Conservation (phyloP, 2,797 vertebrate genomes). For the Apogon talboti region DNA sequence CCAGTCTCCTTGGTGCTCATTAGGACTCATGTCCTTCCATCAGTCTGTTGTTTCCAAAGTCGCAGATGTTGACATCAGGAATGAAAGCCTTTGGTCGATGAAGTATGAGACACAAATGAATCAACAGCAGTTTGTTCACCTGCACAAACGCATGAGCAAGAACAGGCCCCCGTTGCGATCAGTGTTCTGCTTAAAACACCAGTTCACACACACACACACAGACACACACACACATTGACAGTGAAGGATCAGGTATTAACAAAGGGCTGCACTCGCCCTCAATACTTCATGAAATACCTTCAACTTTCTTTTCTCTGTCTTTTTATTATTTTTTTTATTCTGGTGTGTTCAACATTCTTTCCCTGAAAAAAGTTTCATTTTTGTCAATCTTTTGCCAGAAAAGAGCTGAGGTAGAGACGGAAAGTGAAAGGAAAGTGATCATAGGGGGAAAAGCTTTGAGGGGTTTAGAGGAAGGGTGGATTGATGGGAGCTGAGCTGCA, state of each 20-base stretch:
- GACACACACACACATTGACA: background rate
- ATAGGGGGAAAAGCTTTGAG: slow-evolving; percentile 41
- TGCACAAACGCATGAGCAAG: no score
- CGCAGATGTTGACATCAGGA: no score
- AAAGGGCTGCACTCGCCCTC: slow-evolving; percentile 54
- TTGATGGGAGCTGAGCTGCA: slow-evolving; percentile 45
- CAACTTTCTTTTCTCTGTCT: slow-evolving; percentile 31
- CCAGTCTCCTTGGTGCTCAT: no score
- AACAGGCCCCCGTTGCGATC: no score
- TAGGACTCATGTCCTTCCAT: no score
- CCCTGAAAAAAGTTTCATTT: slow-evolving; percentile 40
- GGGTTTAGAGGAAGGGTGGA: slow-evolving; percentile 33
- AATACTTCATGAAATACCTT: slow-evolving; percentile 73
- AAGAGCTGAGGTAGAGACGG: slow-evolving; percentile 19
- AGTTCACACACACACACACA: no score
- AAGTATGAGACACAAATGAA: no score
- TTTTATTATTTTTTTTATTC: slow-evolving; percentile 42
- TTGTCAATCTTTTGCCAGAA: slow-evolving; percentile 41
- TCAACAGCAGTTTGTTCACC: no score
- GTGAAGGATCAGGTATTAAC: slow-evolving; percentile 37
- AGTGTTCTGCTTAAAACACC: no score
- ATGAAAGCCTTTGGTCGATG: no score
- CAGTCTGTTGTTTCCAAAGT: no score
- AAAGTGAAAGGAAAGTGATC: slow-evolving; percentile 31
- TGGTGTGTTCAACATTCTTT: slow-evolving; percentile 53